Conservation (phyloP, 2,888 invertebrate genomes). For the Polydesmus complanatus region DNA sequence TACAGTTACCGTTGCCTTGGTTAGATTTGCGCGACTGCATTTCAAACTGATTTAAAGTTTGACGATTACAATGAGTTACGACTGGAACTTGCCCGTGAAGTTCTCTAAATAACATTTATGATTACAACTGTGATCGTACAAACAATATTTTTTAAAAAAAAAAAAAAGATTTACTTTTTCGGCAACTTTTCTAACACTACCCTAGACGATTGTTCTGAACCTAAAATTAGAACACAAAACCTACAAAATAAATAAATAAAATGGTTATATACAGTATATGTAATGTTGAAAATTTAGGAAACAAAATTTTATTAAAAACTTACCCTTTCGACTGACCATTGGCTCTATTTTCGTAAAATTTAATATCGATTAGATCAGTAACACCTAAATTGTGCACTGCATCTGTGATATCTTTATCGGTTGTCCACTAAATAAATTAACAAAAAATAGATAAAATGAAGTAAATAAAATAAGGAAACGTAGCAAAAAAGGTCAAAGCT, state of each 20-base stretch:
- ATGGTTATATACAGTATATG: background rate
- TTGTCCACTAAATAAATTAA: conserved; percentile 67
- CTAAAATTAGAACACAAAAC: conserved; percentile 88
- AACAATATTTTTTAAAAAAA: conserved; percentile 2
- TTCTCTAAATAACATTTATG: conserved; percentile 37
- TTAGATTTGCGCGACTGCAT: conserved; percentile 30
- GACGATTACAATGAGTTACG: conserved; percentile 89
- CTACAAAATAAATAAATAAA: conserved; percentile 24
- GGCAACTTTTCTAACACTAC: conserved; percentile 82
- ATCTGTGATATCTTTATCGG: conserved; percentile 88
- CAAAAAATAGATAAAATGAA: conserved; percentile 10
- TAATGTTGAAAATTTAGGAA: background rate
- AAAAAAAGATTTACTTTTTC: conserved; percentile 44
- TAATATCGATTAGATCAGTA: conserved; percentile 88
- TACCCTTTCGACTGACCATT: conserved; percentile 95
- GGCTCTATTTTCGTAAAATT: conserved; percentile 97
- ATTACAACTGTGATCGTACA: background rate
- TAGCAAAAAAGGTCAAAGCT: conserved; percentile 29
- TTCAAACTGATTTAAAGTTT: conserved; percentile 51
- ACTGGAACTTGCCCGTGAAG: conserved; percentile 90
- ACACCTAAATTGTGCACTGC: conserved; percentile 78
- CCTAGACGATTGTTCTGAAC: conserved; percentile 79
- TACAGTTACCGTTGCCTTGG: conserved; percentile 8
- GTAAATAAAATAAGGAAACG: conserved; percentile 4
- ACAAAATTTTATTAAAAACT: conserved; percentile 12